Evolutionary conservation across 2,113 vertebrate genomes (phyloP), one percentile per base, ranked within the genome.

Genomic region (Nerophis ophidion): DNA sequence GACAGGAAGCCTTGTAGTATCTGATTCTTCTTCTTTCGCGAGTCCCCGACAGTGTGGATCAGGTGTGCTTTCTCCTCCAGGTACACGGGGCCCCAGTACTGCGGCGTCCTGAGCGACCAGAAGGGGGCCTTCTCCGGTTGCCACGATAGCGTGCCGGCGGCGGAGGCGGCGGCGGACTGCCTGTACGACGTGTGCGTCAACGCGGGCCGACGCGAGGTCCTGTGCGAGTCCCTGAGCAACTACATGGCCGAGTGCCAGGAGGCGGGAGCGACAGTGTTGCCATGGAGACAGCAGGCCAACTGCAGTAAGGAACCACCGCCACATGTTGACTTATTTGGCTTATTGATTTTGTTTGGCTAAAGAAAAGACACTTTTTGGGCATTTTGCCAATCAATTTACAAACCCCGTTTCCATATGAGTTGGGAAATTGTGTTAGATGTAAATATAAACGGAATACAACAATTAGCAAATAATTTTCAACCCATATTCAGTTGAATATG

Each of bases 101-200:
- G 71, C 12, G 71, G 71, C 11, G 60, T 73, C 6, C 12, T 73
- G 47, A 63, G 65, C 1, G 4, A 73, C 35, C 60, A 51, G 11
- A 40, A 38, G 1, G 71, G 71, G 1, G 65, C 71, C 0, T 73
- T 73, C 33, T 8, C 71, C 19, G 7, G 15, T 2, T 73, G 71
- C 38, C 71, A 73, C 15, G 19, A 0, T 6, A 40, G 5, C 1
- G 8, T 68, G 17, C 34, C 65, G 0, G 10, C 64, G 8, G 16
- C 14, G 33, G 33, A 60, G 50, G 8, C 15, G 38, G 51, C 19
- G 33, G 45, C 46, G 1, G 46, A 63, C 51, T 73, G 71, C 55
- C 17, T 73, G 65, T 73, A 63, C n/a, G 71, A 73, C 14, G 71
- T 73, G 26, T 73, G 71, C 34, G 5, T 54, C 33, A 63, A 47